phyloP scores from a whole-genome alignment of 2,888 invertebrate genomes.

The Opisthograptis luteolata region DNA sequence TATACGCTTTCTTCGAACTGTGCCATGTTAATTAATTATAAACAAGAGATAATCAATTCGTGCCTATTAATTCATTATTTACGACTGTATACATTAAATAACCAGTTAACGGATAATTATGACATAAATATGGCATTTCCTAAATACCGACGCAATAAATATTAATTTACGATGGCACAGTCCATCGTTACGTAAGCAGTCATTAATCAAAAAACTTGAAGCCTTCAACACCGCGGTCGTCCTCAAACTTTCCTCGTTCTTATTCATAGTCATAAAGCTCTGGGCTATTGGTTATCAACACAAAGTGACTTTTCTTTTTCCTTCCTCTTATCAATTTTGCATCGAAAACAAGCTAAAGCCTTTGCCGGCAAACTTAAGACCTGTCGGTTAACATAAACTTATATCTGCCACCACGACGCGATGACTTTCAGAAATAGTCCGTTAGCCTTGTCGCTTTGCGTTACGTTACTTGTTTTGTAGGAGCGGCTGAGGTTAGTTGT shows the following conservation, averaged over 20 bases:
- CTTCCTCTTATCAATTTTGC: constrained; percentile 48
- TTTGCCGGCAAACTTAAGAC: constrained; percentile 49
- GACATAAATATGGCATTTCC: constrained; percentile 14
- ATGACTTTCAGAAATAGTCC: constrained; percentile 32
- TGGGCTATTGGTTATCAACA: constrained; percentile 45
- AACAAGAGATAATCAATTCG: constrained; percentile 1
- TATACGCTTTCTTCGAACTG: background rate
- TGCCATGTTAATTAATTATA: constrained; percentile 2
- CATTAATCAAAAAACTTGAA: constrained; percentile 40
- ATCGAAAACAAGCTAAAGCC: constrained; percentile 46
- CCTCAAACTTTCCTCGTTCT: constrained; percentile 36
- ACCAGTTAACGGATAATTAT: constrained; percentile 11
- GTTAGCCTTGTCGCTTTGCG: constrained; percentile 32
- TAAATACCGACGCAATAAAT: constrained; percentile 21
- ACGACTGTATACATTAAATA: constrained; percentile 9
- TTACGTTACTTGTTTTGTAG: constrained; percentile 55
- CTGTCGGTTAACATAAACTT: constrained; percentile 65
- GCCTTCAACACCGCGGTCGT: constrained; percentile 27
- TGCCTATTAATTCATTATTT: constrained; percentile 11
- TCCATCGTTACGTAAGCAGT: constrained; percentile 25
- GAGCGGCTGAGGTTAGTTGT: constrained; percentile 20
- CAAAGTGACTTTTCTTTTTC: constrained; percentile 48
- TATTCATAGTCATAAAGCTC: constrained; percentile 42
- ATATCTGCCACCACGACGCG: constrained; percentile 44
- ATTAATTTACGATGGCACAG: constrained; percentile 21